These are phyloP conservation scores for Apis cerana DNA, from an alignment of 1,140 invertebrate genomes.

Conservation along the genomic window DNA sequence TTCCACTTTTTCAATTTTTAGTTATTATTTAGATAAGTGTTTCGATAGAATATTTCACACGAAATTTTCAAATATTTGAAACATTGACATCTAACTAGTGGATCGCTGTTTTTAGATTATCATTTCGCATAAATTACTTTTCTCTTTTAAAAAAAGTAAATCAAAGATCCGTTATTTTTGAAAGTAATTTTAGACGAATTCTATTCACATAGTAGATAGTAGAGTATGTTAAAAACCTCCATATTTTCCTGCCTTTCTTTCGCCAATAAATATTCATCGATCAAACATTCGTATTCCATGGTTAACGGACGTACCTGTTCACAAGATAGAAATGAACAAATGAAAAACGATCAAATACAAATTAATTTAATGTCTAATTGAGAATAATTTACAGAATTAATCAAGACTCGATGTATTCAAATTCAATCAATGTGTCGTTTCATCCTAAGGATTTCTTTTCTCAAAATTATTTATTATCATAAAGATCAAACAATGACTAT, in stretches of 20 bases:
- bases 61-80: background rate
- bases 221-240: background rate
- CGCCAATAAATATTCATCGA: background rate
- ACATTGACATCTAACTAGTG: background rate
- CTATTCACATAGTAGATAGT: background rate
- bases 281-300: background rate
- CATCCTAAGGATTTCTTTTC: no score
- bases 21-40: no score
- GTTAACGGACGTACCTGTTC: background rate
- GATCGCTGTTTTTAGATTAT: background rate
- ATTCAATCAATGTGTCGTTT: background rate
- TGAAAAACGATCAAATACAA: background rate
- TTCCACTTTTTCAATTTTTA: background rate
- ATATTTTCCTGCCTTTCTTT: background rate
- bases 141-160: constrained; percentile 21
- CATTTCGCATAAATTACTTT: constrained; percentile 34
- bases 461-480: background rate
- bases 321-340: background rate
- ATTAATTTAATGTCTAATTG: background rate
- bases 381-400: background rate
- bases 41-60: background rate
- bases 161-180: constrained; percentile 32
- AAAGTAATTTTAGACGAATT: constrained; percentile 11
- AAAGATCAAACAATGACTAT: no score
- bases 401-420: no score